A percentile compares a stretch with the other conserved stretches of the same genome.
Conservation (phyloP, 2,113 vertebrate genomes). For the Salvelinus namaycush region DNA sequence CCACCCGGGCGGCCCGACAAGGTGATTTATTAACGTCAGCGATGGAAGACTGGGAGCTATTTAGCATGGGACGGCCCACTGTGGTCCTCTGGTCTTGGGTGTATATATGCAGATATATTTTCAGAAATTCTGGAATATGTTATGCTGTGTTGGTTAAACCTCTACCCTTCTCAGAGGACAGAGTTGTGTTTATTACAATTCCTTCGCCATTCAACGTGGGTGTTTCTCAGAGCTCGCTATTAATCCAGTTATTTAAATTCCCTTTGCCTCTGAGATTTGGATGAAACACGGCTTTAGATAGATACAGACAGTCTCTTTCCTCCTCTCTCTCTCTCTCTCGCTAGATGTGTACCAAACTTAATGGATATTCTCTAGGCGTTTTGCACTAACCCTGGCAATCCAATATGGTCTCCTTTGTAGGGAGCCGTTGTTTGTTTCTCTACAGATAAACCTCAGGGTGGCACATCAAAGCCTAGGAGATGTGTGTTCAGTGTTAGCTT, state of each 20-base stretch:
- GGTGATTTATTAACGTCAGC: slow-evolving; percentile 49
- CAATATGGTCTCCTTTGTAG: slow-evolving; percentile 30
- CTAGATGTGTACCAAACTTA: neutral
- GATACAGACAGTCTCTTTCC: neutral
- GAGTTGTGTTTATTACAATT: slow-evolving; percentile 13
- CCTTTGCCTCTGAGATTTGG: slow-evolving; percentile 28
- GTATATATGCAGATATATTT: neutral
- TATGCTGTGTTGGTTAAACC: neutral
- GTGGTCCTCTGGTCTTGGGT: neutral
- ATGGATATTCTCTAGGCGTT: slow-evolving; percentile 40
- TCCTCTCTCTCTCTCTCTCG: neutral
- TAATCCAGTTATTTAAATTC: slow-evolving; percentile 38
- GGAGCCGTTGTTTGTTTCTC: slow-evolving; percentile 54
- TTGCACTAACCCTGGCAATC: slow-evolving; percentile 32
- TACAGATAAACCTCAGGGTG: slow-evolving; percentile 49
- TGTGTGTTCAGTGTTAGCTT: slow-evolving; percentile 2
- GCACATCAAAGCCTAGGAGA: slow-evolving; percentile 51
- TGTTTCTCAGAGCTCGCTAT: slow-evolving; percentile 33
- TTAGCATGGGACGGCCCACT: slow-evolving; percentile 9
- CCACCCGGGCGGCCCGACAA: no score
- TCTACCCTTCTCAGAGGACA: slow-evolving; percentile 5
- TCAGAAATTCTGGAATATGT: neutral
- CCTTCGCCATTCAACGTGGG: neutral
- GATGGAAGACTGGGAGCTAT: slow-evolving; percentile 5
- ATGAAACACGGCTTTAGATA: neutral